These are phyloP conservation scores for Suncus etruscus DNA, from an alignment of 2,113 vertebrate genomes.

Conservation along the genomic window DNA sequence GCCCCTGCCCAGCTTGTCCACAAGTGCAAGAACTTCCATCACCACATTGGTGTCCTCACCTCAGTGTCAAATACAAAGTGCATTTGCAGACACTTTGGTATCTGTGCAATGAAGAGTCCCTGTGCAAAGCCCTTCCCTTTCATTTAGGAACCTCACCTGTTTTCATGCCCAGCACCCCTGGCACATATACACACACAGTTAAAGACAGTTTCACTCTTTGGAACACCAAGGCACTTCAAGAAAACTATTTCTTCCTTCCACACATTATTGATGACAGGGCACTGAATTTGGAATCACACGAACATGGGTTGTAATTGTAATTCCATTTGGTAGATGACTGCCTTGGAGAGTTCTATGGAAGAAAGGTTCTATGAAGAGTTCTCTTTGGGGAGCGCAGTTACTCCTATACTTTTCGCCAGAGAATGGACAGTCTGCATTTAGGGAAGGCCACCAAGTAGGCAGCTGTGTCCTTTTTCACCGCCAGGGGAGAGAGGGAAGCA, in stretches of 20 bases:
- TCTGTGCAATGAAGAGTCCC: neutral
- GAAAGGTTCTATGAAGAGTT: too few species aligned
- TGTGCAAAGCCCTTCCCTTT: neutral
- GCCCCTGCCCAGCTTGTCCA: neutral
- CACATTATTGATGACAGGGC: neutral
- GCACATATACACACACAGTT: neutral
- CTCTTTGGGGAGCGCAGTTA: too few species aligned
- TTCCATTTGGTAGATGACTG: neutral
- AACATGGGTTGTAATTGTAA: neutral
- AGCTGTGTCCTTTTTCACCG: too few species aligned
- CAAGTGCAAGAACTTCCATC: neutral
- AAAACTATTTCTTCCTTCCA: neutral
- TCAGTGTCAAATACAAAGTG: neutral
- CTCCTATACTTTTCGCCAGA: too few species aligned
- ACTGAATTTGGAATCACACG: neutral
- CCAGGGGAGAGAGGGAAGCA: too few species aligned
- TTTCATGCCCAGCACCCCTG: neutral
- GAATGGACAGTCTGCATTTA: too few species aligned
- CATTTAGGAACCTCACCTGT: neutral
- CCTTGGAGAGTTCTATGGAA: too few species aligned
- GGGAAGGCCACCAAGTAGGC: too few species aligned
- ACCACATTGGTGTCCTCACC: neutral
- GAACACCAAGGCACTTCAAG: neutral
- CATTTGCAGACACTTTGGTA: neutral
- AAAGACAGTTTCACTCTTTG: neutral